A percentile compares a stretch with the other conserved stretches of the same genome.
Evolutionary conservation across 2,888 invertebrate species (phyloP).

Genomic region (Diarsia rubi): DNA sequence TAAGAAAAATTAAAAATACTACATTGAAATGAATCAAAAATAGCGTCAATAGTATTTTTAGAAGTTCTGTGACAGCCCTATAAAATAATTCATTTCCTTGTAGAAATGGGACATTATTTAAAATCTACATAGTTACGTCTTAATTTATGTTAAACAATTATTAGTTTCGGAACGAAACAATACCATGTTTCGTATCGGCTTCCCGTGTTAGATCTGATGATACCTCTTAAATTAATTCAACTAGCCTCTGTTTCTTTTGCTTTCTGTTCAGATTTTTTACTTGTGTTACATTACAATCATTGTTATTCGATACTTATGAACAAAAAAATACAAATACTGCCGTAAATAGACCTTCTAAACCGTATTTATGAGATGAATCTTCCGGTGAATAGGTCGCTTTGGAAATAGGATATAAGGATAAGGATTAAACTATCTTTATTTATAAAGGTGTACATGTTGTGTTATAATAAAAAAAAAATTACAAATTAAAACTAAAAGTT

Average conservation of each 20-base stretch:
- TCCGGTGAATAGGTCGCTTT: background rate
- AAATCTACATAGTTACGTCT: conserved; percentile 54
- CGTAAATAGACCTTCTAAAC: background rate
- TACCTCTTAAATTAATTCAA: conserved; percentile 61
- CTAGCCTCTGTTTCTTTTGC: conserved; percentile 38
- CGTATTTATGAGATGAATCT: background rate
- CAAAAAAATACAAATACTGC: background rate
- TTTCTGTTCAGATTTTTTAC: background rate
- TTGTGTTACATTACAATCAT: conserved; percentile 13
- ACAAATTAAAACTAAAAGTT: too few species aligned
- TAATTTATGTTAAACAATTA: conserved; percentile 65
- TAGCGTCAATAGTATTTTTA: background rate
- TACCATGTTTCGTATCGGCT: conserved; percentile 42
- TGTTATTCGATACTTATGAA: conserved; percentile 28
- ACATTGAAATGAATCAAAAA: background rate
- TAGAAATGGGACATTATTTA: conserved; percentile 51
- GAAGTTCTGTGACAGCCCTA: conserved; percentile 48
- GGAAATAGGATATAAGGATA: background rate
- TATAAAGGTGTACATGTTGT: too few species aligned
- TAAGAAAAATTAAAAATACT: background rate
- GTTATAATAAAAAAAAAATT: too few species aligned
- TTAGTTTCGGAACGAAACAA: conserved; percentile 57
- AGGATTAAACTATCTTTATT: background rate
- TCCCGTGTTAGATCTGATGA: conserved; percentile 51
- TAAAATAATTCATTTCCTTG: conserved; percentile 27